phyloP scores from a whole-genome alignment of 2,888 invertebrate genomes.

The Barypeithes pellucidus region DNA sequence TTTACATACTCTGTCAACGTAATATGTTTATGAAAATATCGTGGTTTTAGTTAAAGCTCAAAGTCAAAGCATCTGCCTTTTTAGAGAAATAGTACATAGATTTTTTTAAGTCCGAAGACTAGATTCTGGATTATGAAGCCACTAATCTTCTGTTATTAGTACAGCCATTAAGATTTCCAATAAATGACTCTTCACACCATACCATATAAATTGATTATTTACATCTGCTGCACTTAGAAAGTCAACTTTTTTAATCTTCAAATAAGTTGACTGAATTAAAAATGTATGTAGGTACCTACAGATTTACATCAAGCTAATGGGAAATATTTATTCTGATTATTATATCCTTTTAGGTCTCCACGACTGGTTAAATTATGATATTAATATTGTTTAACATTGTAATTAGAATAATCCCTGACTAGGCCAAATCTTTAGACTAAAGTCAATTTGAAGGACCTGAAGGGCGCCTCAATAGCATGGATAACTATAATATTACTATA shows the following conservation, averaged over 20 bases:
- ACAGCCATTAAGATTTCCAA: neutral
- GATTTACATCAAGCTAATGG: neutral
- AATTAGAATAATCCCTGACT: neutral
- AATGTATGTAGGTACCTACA: neutral
- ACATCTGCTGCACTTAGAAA: neutral
- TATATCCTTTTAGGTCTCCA: neutral
- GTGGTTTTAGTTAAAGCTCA: no score
- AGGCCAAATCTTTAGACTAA: neutral
- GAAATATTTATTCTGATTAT: neutral
- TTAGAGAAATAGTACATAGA: no score
- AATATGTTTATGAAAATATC: no score
- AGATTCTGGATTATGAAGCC: no score
- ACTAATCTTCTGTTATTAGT: no score
- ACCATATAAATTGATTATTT: neutral
- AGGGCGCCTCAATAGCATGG: neutral
- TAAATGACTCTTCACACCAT: neutral
- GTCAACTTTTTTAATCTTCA: neutral
- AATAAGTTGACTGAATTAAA: neutral
- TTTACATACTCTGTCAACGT: no score
- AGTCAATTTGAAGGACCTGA: neutral
- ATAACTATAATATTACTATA: no score
- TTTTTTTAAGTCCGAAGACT: no score
- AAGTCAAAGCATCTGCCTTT: no score
- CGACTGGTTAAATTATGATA: neutral
- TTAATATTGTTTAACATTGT: neutral